Conservation (phyloP, 2,113 vertebrate species). For the Polyodon spathula region DNA sequence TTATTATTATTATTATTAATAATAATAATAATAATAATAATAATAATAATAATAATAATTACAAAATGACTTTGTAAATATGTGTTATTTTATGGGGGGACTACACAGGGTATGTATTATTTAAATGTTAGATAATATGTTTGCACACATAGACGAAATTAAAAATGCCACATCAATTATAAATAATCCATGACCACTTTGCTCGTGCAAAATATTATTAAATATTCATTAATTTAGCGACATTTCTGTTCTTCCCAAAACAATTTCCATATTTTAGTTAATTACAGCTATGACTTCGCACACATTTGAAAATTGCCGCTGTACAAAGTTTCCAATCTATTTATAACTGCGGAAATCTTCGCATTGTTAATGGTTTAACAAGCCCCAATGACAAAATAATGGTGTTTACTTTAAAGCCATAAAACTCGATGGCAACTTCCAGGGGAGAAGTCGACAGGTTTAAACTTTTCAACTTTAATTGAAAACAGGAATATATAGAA, state of each 20-base stretch:
- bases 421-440: conserved; percentile 15
- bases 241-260: neutral
- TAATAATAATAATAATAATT: too few relatives aligned
- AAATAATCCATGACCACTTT: too few relatives aligned
- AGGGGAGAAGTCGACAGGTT: conserved; percentile 8
- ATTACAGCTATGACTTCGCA: conserved; percentile 7
- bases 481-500: neutral
- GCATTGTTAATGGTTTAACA: conserved; percentile 27
- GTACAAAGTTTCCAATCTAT: conserved; percentile 15
- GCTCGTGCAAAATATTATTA: too few relatives aligned
- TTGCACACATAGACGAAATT: too few relatives aligned
- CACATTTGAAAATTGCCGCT: conserved; percentile 2
- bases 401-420: conserved; percentile 30
- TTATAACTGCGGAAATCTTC: conserved; percentile 27
- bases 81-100: too few relatives aligned
- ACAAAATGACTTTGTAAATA: too few relatives aligned
- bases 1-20: too few relatives aligned
- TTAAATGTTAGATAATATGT: too few relatives aligned
- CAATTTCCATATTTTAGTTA: neutral
- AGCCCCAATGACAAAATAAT: conserved; percentile 26
- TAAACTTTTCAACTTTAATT: conserved; percentile 8
- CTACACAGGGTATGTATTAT: too few relatives aligned
- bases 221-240: conserved; percentile 3
- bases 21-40: too few relatives aligned
- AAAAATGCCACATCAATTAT: neutral